Percentiles rank a stretch among this genome's conserved stretches.
Evolutionary conservation across 2,888 invertebrate genomes (phyloP).

Genomic region (Leucoptera coffeella): DNA sequence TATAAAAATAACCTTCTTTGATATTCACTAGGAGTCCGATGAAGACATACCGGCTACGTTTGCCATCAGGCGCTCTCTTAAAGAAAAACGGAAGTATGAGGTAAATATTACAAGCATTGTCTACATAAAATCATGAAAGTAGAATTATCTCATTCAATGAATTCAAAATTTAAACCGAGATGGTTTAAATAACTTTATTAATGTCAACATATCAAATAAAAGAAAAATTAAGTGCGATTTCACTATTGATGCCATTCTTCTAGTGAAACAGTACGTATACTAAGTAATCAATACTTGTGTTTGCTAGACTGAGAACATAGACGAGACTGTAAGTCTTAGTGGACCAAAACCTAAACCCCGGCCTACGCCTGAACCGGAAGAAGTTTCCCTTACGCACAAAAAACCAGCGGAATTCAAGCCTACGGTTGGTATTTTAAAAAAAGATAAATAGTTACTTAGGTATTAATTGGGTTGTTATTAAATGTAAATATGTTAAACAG

Average conservation of each 20-base stretch:
- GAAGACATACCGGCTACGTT: conserved; percentile 23
- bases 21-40: conserved; percentile 23
- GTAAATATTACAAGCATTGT: conserved; percentile 11
- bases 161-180: no score
- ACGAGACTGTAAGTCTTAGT: conserved; percentile 34
- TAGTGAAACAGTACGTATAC: background rate
- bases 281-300: conserved; percentile 7
- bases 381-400: conserved; percentile 42
- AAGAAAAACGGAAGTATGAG: conserved; percentile 40
- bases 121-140: no score
- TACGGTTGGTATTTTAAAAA: conserved; percentile 36
- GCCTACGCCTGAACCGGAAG: conserved; percentile 35
- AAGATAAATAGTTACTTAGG: no score
- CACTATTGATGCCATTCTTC: conserved; percentile 4
- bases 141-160: no score
- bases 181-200: no score
- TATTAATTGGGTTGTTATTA: no score
- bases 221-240: background rate
- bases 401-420: conserved; percentile 38
- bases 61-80: conserved; percentile 32
- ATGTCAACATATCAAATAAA: no score
- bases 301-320: conserved; percentile 39
- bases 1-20: no score
- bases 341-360: conserved; percentile 31
- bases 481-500: conserved; percentile 16